Base-by-base conservation (phyloP, 2,797 vertebrate genomes). In the Sparus aurata region DNA sequence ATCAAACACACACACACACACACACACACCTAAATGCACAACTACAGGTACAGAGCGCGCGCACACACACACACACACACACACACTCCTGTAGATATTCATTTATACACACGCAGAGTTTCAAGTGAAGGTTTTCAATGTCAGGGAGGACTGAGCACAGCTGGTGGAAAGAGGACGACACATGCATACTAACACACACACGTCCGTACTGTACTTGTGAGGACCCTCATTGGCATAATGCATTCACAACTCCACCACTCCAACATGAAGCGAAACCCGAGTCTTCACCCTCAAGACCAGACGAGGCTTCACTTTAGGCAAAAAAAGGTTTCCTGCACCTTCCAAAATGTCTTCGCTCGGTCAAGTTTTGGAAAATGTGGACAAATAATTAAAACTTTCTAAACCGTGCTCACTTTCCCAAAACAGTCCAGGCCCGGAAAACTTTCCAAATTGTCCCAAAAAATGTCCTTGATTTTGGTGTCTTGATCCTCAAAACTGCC, bases 121-220 rank as follows among this genome's bases (percentile, higher is more conserved):
- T 89, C 61, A 77, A 87, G 82, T 85, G 88, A 89, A 90, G 90
- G 79, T 91, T 93, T 92, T 92, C 91, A 93, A 93, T 91, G 92
- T 92, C 91, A 92, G 88, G 87, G 79, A 88, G 88, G 85, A 91
- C 89, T 91, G 87, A 87, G 90, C 89, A 89, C 92, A 93, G 92
- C 90, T 92, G 92, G 89, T 89, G 85, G 73, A 90, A 70, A 76
- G 80, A 85, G 64, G 82, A 92, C 77, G 69, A 69, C 89, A 69
- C 85, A 67, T 75, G 90, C 85, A 91, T 92, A 91, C 87, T 88
- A 91, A 55, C 67, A 67, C 75, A 75, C 64, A 43, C 52, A 16
- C 60, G 3, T n/a, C 49, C 1, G 45, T 49, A 17, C 85, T 73
- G 80, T 52, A 79, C 74, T 79, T 71, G 75, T 66, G 84, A 83